phyloP scores from a whole-genome alignment of 1,140 invertebrate genomes.

The Trichogramma pretiosum region DNA sequence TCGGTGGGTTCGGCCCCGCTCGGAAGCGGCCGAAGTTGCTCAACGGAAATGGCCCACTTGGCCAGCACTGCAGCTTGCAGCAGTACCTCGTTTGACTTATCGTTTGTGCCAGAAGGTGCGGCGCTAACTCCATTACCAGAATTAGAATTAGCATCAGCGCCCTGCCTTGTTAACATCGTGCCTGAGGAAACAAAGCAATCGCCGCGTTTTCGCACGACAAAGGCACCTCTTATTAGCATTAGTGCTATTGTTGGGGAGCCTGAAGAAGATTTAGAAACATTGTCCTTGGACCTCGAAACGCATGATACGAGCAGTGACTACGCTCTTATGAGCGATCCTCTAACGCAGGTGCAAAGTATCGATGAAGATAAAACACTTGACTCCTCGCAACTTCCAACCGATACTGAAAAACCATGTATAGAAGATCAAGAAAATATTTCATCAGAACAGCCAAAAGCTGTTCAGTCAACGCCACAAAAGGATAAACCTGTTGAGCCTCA shows the following conservation, averaged over 20 bases:
- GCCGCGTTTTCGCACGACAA: too few relatives aligned
- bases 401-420: too few relatives aligned
- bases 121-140: constrained; percentile 16
- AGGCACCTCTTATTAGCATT: constrained; percentile 61
- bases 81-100: constrained; percentile 35
- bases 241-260: constrained; percentile 59
- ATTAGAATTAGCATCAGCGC: constrained; percentile 18
- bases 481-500: too few relatives aligned
- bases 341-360: constrained; percentile 13
- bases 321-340: constrained; percentile 14
- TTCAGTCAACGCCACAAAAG: too few relatives aligned
- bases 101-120: constrained; percentile 31
- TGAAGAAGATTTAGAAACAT: constrained; percentile 29
- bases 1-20: constrained; percentile 31
- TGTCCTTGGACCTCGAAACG: constrained; percentile 20
- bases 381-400: too few relatives aligned
- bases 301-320: constrained; percentile 22
- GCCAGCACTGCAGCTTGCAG: constrained; percentile 33
- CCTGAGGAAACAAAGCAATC: constrained; percentile 25
- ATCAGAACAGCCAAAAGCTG: too few relatives aligned
- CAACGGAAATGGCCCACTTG: too few relatives aligned
- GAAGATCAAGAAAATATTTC: too few relatives aligned
- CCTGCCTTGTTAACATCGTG: constrained; percentile 25
- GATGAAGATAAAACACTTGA: too few relatives aligned
- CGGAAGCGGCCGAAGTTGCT: neutral